These are phyloP conservation scores for Onychorhynchus coronatus DNA, from an alignment of 2,113 vertebrate species.

Conservation along the genomic window DNA sequence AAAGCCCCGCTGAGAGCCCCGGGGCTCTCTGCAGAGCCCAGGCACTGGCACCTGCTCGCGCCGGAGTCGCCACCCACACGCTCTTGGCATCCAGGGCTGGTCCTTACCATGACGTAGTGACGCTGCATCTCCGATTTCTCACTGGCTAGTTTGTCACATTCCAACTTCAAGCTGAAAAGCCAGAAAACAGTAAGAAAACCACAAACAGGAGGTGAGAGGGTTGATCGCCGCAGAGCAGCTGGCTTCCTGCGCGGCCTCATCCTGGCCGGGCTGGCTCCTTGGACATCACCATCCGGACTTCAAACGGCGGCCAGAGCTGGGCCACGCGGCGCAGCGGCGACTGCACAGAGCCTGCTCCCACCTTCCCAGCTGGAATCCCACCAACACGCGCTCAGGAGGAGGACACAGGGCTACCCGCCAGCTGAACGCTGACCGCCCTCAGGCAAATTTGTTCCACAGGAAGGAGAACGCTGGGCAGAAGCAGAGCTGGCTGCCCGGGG, in stretches of 20 bases:
- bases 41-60: not conserved
- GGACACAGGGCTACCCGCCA: not conserved
- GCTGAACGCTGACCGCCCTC: not conserved
- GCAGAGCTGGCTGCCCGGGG: not conserved
- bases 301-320: not conserved
- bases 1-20: not conserved
- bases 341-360: not conserved
- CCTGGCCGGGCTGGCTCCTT: not conserved
- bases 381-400: not conserved
- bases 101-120: slow-evolving; percentile 96
- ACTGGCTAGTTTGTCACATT: slow-evolving; percentile 96
- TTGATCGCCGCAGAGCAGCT: not conserved
- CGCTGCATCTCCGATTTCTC: slow-evolving; percentile 99
- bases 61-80: not conserved
- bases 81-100: not conserved
- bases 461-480: not conserved
- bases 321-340: not conserved
- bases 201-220: not conserved
- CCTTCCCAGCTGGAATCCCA: not conserved
- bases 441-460: not conserved
- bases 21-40: rapidly evolving
- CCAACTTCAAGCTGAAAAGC: slow-evolving; percentile 89
- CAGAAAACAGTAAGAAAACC: not conserved
- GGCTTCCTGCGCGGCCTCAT: not conserved
- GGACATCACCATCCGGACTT: rapidly evolving